A percentile compares a stretch with the other conserved stretches of the same genome.
Evolutionary conservation across 2,888 invertebrate species (phyloP).

Genomic region (Lithosia quadra): DNA sequence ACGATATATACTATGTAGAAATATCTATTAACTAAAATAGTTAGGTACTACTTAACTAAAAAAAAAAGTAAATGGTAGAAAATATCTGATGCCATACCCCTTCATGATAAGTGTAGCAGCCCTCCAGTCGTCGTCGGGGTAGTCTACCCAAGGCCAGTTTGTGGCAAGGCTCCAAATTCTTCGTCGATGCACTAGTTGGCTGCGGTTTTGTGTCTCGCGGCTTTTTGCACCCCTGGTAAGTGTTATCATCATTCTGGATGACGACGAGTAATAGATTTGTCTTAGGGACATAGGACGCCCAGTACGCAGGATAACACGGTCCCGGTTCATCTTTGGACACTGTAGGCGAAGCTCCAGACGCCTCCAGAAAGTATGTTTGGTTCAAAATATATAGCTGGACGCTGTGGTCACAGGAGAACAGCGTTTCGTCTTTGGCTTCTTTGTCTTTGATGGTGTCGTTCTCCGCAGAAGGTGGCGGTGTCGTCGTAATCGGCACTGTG

Average conservation of each 20-base stretch:
- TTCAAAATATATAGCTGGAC: constrained; percentile 90
- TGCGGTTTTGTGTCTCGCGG: constrained; percentile 88
- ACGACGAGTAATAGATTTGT: constrained; percentile 93
- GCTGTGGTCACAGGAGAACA: constrained; percentile 91
- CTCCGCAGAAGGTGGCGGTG: constrained; percentile 50
- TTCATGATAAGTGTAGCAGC: constrained; percentile 92
- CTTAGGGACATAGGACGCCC: constrained; percentile 90
- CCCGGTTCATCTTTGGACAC: constrained; percentile 66
- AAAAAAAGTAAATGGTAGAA: background rate
- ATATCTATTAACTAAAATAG: no score
- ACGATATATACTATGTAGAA: no score
- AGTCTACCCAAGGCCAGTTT: constrained; percentile 91
- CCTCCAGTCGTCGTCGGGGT: constrained; percentile 89
- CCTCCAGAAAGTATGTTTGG: constrained; percentile 82
- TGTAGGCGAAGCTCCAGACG: constrained; percentile 66
- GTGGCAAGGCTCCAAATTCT: constrained; percentile 90
- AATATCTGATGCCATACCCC: constrained; percentile 76
- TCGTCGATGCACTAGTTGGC: constrained; percentile 69
- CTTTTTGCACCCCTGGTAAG: constrained; percentile 69
- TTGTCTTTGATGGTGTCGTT: constrained; percentile 69
- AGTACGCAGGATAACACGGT: constrained; percentile 84
- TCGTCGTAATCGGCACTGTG: constrained; percentile 62
- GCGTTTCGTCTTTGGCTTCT: constrained; percentile 74
- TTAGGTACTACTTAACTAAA: no score
- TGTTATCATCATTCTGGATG: constrained; percentile 82